A percentile compares a stretch with the other conserved stretches of the same genome.
These are phyloP conservation scores for Poeciliopsis gracilis DNA, from an alignment of 2,797 vertebrate genomes.

Conservation along the genomic window DNA sequence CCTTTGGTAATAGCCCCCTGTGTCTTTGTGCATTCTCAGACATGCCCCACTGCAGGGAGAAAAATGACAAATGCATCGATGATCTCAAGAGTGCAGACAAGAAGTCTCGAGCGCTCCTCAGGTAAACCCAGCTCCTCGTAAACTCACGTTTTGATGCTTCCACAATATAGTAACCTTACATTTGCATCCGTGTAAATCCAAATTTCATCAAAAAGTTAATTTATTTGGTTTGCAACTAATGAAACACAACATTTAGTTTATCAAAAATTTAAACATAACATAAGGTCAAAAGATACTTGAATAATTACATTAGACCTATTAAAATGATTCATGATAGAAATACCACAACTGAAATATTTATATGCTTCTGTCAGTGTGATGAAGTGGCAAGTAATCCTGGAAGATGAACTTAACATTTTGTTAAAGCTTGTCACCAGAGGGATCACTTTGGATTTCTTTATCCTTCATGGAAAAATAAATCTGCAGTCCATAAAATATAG, in stretches of 20 bases:
- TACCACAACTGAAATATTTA: too few relatives aligned
- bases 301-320: too few relatives aligned
- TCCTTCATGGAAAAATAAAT: neutral
- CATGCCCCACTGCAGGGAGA: slow-evolving; percentile 86
- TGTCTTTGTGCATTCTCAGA: slow-evolving; percentile 82
- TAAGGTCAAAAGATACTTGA: neutral
- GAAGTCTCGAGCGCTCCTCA: slow-evolving; percentile 88
- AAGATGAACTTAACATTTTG: neutral
- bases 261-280: neutral
- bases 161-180: neutral
- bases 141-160: neutral
- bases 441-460: neutral
- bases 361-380: neutral
- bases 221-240: neutral
- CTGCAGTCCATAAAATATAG: neutral
- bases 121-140: slow-evolving; percentile 74
- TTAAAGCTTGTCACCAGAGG: neutral
- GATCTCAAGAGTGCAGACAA: slow-evolving; percentile 92
- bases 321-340: too few relatives aligned
- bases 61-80: slow-evolving; percentile 90
- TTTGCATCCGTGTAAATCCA: neutral
- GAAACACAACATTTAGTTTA: neutral
- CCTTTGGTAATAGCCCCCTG: slow-evolving; percentile 80
- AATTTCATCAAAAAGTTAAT: neutral
- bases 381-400: neutral